These are phyloP conservation scores for Aegithalos caudatus DNA, from an alignment of 2,113 vertebrate genomes.

Conservation along the genomic window DNA sequence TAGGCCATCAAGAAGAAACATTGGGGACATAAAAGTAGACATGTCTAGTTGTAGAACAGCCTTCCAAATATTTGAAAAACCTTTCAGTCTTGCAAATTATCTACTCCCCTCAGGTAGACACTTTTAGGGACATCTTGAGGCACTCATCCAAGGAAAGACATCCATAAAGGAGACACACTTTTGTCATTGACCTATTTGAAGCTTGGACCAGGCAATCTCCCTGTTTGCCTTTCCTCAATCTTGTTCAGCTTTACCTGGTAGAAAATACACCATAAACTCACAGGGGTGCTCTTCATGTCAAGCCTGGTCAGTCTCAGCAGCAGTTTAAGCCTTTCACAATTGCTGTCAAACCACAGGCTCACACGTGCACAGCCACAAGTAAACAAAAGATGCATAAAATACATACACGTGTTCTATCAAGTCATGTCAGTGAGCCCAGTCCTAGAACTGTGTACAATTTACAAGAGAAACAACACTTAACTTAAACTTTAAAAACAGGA, in stretches of 20 bases:
- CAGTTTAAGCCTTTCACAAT: background rate
- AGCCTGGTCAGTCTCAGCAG: background rate
- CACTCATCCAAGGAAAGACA: background rate
- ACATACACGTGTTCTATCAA: accelerated
- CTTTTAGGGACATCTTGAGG: background rate
- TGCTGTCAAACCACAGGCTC: background rate
- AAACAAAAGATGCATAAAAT: background rate
- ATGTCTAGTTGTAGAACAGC: background rate
- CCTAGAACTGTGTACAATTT: background rate
- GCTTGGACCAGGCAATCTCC: background rate
- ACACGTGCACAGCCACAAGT: background rate
- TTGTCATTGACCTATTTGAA: background rate
- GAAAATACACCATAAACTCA: background rate
- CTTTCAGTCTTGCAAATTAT: background rate
- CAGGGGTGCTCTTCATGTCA: accelerated
- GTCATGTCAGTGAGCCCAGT: background rate
- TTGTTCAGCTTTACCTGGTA: background rate
- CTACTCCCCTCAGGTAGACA: background rate
- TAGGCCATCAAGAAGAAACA: background rate
- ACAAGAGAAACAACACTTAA: background rate
- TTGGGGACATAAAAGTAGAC: background rate
- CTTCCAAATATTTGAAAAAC: background rate
- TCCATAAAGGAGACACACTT: background rate
- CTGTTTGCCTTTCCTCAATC: background rate
- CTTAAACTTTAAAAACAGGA: background rate